Conservation (phyloP, 2,113 vertebrate species). For the Eolophus roseicapilla region DNA sequence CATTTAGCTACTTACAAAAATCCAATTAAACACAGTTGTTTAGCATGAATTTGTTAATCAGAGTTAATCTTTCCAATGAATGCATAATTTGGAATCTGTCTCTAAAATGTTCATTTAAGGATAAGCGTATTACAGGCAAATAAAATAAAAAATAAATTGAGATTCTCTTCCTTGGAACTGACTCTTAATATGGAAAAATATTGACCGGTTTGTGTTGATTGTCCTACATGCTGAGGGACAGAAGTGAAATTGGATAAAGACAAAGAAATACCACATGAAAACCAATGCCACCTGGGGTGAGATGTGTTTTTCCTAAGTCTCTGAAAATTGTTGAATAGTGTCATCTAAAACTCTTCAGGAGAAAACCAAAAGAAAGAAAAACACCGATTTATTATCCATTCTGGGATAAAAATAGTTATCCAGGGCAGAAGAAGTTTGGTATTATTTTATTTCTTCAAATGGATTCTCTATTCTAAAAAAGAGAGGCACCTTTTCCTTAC, state of each 20-base stretch:
- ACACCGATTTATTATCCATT: neutral
- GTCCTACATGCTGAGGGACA: slow-evolving; percentile 28
- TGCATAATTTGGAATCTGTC: slow-evolving; percentile 79
- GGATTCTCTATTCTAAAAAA: neutral
- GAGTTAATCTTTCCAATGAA: slow-evolving; percentile 81
- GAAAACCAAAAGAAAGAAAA: neutral
- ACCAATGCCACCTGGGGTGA: neutral
- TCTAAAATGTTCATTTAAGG: slow-evolving; percentile 72
- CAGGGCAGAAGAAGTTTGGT: neutral
- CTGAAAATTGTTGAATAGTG: slow-evolving; percentile 3
- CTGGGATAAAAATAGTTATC: neutral
- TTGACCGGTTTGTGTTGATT: slow-evolving; percentile 31
- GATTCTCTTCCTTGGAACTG: slow-evolving; percentile 35
- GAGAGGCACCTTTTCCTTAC: neutral
- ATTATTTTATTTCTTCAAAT: neutral
- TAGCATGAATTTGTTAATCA: slow-evolving; percentile 82
- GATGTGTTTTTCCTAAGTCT: neutral
- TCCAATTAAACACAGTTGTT: slow-evolving; percentile 82
- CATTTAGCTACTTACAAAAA: slow-evolving; percentile 78
- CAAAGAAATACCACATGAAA: slow-evolving; percentile 20
- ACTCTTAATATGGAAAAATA: slow-evolving; percentile 40
- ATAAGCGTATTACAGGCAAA: slow-evolving; percentile 63
- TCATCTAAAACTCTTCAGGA: neutral
- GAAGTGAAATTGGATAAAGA: slow-evolving; percentile 30
- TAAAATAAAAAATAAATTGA: slow-evolving; percentile 38